phyloP scores from a whole-genome alignment of 1,140 invertebrate genomes.

The Nasonia longicornis region DNA sequence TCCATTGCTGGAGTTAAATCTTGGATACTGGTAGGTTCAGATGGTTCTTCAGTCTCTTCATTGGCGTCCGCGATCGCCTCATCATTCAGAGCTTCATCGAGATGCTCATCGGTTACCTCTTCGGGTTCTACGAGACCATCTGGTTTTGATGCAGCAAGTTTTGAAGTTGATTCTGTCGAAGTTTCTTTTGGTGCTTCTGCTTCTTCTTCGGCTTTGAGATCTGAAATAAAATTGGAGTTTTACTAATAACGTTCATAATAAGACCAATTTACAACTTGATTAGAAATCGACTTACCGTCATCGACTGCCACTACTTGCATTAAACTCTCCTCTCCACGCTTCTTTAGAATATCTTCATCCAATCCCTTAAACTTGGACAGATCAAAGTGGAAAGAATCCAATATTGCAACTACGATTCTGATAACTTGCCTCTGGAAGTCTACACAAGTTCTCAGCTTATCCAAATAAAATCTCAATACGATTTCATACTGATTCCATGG shows the following conservation, averaged over 20 bases:
- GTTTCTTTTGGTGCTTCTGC: background rate
- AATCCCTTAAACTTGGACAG: slow-evolving; percentile 71
- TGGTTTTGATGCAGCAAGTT: slow-evolving; percentile 49
- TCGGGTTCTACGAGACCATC: slow-evolving; percentile 55
- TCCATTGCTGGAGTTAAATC: slow-evolving; percentile 68
- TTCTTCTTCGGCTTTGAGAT: background rate
- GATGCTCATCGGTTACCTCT: slow-evolving; percentile 54
- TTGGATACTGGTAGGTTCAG: slow-evolving; percentile 5
- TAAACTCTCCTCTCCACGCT: background rate
- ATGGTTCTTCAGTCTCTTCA: slow-evolving; percentile 40
- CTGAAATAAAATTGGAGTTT: background rate
- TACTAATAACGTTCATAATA: background rate
- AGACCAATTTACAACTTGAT: background rate
- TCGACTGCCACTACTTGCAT: background rate
- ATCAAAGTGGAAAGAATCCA: slow-evolving; percentile 95
- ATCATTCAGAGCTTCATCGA: slow-evolving; percentile 58
- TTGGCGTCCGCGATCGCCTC: slow-evolving; percentile 53
- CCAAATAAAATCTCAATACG: slow-evolving; percentile 84
- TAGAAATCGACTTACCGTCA: background rate
- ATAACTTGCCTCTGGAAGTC: slow-evolving; percentile 87
- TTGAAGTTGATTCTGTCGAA: background rate
- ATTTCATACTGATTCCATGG: slow-evolving; percentile 90
- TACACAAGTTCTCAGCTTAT: slow-evolving; percentile 76
- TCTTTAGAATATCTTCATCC: slow-evolving; percentile 47
- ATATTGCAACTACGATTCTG: slow-evolving; percentile 83